Base-by-base conservation (phyloP, 2,888 invertebrate species). In the Apotomis betuletana region DNA sequence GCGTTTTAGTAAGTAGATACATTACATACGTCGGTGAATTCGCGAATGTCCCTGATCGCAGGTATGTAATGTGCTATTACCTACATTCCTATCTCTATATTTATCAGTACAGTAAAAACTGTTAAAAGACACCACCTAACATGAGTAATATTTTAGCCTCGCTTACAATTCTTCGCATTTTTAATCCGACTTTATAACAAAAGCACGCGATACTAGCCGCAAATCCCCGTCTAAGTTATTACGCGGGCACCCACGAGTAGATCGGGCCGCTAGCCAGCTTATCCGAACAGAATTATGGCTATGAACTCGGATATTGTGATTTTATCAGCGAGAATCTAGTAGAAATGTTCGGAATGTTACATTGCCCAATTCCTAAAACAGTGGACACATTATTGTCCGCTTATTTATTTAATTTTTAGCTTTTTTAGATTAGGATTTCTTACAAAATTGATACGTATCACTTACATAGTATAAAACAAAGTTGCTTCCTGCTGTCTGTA, bases 261-360 rank as follows among this genome's bases (percentile, higher is more conserved):
- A 3, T 49, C 61, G 27, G 41, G 52, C 54, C 54, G n/a, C 62
- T 12, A 46, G 10, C 49, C 49, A 15, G 41, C 64, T 64, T 54
- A 64, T 54, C 44, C 60, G 10, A 27, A 2, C 51, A 38, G n/a
- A 52, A 52, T 63, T 63, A 63, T 54, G 52, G 41, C 52, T 63
- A 54, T 55, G 38, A 38, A 63, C 62, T 52, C n/a, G 38, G 4
- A 36, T 36, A 5, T 36, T 38, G 10, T 9, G 58, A 46, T 36
- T 44, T 64, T 64, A 64, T 64, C 64, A 27, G 12, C 10, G 12
- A 4, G 12, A 15, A 63, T 64, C 15, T 44, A 55, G 15, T 13
- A 13, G 13, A 38, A 58, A 58, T 3, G 9, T 2, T 27, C 27
- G 27, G 27, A 27, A 27, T 27, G 27, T 27, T 27, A 27, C 27